Conservation (phyloP, 2,797 vertebrate species). For the Champsocephalus gunnari region DNA sequence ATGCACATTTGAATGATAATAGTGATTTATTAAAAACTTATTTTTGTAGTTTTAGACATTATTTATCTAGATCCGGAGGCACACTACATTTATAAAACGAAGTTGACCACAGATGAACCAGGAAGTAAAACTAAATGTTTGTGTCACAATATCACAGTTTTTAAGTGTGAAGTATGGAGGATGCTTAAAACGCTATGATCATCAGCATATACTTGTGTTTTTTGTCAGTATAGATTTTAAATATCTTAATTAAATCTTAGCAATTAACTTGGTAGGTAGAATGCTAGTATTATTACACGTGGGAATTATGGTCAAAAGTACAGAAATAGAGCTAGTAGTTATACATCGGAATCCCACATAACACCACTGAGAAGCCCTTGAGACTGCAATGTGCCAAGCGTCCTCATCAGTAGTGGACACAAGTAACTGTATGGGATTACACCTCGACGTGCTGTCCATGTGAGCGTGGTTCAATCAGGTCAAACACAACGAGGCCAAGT, state of each 20-base stretch:
- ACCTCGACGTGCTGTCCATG: conserved; percentile 1
- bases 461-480: conserved; percentile 11
- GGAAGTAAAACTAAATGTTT: neutral
- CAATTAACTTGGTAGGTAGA: neutral
- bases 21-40: neutral
- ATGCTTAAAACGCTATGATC: neutral
- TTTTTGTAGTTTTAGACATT: neutral
- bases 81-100: neutral
- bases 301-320: neutral
- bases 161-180: neutral
- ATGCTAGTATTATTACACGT: neutral
- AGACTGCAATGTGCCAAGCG: neutral
- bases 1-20: neutral
- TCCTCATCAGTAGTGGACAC: neutral
- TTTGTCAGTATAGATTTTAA: neutral
- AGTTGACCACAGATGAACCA: conserved; percentile 18
- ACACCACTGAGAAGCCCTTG: neutral
- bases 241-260: neutral
- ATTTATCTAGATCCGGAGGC: conserved; percentile 2
- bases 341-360: neutral
- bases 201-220: neutral
- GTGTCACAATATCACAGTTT: neutral
- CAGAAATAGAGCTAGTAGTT: neutral
- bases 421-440: conserved; percentile 42
- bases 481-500: conserved; percentile 16